A percentile compares a stretch with the other conserved stretches of the same genome.
phyloP scores from a whole-genome alignment of 2,888 invertebrate genomes.

The Drosophila glabriapex region DNA sequence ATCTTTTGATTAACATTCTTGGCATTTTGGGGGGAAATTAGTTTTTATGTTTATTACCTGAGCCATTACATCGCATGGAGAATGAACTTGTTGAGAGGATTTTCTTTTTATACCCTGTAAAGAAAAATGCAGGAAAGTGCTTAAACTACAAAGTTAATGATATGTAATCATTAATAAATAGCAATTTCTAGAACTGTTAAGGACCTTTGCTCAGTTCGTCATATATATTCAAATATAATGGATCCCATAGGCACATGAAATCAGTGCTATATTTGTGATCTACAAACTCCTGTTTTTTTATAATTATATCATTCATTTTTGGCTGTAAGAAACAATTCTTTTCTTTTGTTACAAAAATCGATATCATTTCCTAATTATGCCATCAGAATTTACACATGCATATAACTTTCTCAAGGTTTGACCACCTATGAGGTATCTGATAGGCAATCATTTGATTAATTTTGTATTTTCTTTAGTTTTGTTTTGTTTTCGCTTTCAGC shows the following conservation, averaged over 20 bases:
- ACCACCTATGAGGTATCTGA: constrained; percentile 2
- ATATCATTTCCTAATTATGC: neutral
- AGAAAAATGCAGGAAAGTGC: neutral
- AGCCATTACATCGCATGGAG: constrained; percentile 72
- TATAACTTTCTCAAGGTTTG: neutral
- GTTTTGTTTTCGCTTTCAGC: constrained; percentile 5
- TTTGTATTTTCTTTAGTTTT: neutral
- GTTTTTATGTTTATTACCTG: constrained; percentile 81
- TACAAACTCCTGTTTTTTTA: neutral
- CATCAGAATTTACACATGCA: neutral
- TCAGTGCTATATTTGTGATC: neutral
- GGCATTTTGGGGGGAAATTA: constrained; percentile 77
- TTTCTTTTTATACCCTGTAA: constrained; percentile 49
- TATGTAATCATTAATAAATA: neutral
- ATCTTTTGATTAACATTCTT: constrained; percentile 82
- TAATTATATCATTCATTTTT: neutral
- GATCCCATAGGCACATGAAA: neutral
- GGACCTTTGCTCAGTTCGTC: neutral
- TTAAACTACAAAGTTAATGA: neutral
- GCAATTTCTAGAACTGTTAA: neutral
- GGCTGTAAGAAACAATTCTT: fast-evolving
- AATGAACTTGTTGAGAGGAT: constrained; percentile 69
- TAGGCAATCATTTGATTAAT: neutral
- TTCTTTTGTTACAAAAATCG: neutral
- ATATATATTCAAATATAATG: neutral